Base-by-base conservation (phyloP, 2,888 invertebrate genomes). In the Callimorpha dominula region DNA sequence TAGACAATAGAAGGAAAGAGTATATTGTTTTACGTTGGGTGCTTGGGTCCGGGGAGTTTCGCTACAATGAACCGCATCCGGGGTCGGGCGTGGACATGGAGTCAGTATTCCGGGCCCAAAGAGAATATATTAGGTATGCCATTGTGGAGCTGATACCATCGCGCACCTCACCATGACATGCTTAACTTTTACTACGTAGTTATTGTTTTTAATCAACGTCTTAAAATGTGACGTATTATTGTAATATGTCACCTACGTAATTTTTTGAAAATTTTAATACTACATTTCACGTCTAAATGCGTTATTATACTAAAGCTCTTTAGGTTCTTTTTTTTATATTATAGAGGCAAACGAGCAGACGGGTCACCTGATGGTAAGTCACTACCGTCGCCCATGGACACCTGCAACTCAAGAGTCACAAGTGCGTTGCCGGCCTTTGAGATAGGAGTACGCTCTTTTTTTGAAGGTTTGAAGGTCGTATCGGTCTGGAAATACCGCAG, bases 31-130 rank as follows among this genome's bases (percentile, higher is more conserved):
- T 89, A 92, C 88, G 86, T 89, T 86, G 87, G 88, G 85, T 87
- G 84, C 91, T 91, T 92, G 93, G 93, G 86, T 89, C 87, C 93
- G 92, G 94, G 94, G 94, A 94, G 95, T 95, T 95, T 95, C 95
- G 95, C 94, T 95, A 95, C 94, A 94, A 95, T 95, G 95, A 93
- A 87, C 89, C 86, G 94, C 94, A 92, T 95, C 95, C 95, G 95
- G 94, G 88, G 90, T 88, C 89, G 89, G 89, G 84, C 86, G 90
- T 86, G 88, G 88, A 84, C 78, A 78, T 57, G 76, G 78, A 77
- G 83, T 65, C 71, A 20, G 64, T 76, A 86, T 84, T 73, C 82
- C 76, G 74, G 79, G 81, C 85, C 87, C 84, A 82, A 84, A 80
- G 71, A 79, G 83, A 87, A 89, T 88, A 88, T 79, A 89, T 88